Base-by-base conservation (phyloP, 2,888 invertebrate species). In the Melanostoma scalare region DNA sequence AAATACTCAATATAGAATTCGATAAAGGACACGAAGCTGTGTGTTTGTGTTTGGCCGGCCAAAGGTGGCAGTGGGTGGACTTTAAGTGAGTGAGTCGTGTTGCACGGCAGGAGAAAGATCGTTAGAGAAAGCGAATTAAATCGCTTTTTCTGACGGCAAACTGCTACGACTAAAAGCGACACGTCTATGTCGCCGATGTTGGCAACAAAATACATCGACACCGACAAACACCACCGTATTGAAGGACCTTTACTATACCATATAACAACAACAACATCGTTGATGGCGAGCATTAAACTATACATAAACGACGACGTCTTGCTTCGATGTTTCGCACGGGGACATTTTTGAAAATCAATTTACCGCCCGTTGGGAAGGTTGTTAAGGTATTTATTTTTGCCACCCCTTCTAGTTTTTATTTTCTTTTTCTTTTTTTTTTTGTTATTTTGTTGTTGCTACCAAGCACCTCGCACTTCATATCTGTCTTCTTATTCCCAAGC, bases 71-170 rank as follows among this genome's bases (percentile, higher is more conserved):
- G 20, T 20, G 67, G 69, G 46, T 65, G 71, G 71, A 71, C 31
- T 61, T 38, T 48, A 9, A 75, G 60, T 56, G 56, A 74, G 50
- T 65, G 81, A 81, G 63, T 73, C 72, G 73, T 69, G 76, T 76
- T 81, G 72, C 73, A 77, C 76, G 73, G 55, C 68, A 72, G 81
- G 76, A 63, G 73, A 55, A 76, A 73, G 76, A 81, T 81, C 76
- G 72, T 80, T 85, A 85, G 76, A 81, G 80, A 81, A 85, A 73
- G 85, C 76, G 76, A 73, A 76, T 76, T 72, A 85, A 81, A 80
- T 81, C 85, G 81, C 75, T 81, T 67, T 20, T 73, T 81, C 76
- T 76, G 65, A 80, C 71, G 71, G 75, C 61, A 56, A 75, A 81
- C 74, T 63, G 60, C 73, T 53, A 63, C 65, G 55, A 65, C 76